These are phyloP conservation scores for Tachina fera DNA, from an alignment of 2,888 invertebrate species.

Conservation along the genomic window DNA sequence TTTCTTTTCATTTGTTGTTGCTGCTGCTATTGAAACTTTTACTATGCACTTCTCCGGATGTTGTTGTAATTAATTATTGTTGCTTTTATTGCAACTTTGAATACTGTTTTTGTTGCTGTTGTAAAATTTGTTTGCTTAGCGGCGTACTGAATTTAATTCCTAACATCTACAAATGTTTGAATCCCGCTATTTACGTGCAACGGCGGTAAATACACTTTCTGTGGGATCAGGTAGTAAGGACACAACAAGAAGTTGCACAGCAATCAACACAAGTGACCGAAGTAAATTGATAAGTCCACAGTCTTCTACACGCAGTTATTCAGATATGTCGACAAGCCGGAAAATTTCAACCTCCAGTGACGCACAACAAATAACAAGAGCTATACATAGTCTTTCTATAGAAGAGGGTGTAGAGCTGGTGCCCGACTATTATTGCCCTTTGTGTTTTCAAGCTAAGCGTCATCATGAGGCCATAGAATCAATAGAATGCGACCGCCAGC, in stretches of 20 bases:
- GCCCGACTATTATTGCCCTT: conserved; percentile 76
- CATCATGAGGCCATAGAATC: conserved; percentile 90
- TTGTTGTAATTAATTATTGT: conserved; percentile 38
- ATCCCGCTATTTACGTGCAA: conserved; percentile 72
- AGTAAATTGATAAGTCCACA: conserved; percentile 35
- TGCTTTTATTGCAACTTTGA: conserved; percentile 36
- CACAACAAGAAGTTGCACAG: conserved; percentile 1
- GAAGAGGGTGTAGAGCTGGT: conserved; percentile 70
- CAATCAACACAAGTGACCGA: conserved; percentile 42
- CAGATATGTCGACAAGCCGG: conserved; percentile 70
- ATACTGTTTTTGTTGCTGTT: conserved; percentile 26
- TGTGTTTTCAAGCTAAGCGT: conserved; percentile 80
- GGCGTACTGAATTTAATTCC: conserved; percentile 32
- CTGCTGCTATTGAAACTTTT: neutral
- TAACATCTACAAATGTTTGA: conserved; percentile 73
- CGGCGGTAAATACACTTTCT: conserved; percentile 44
- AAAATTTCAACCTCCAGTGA: conserved; percentile 75
- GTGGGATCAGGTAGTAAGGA: conserved; percentile 11
- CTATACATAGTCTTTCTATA: conserved; percentile 73
- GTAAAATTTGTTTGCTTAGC: conserved; percentile 9
- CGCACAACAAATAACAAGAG: conserved; percentile 71
- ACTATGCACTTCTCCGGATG: neutral
- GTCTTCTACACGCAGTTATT: conserved; percentile 37
- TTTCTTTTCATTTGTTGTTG: conserved; percentile 23
- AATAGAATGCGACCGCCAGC: conserved; percentile 87